These are phyloP conservation scores for Dorcus hopei DNA, from an alignment of 2,888 invertebrate genomes.

Conservation along the genomic window DNA sequence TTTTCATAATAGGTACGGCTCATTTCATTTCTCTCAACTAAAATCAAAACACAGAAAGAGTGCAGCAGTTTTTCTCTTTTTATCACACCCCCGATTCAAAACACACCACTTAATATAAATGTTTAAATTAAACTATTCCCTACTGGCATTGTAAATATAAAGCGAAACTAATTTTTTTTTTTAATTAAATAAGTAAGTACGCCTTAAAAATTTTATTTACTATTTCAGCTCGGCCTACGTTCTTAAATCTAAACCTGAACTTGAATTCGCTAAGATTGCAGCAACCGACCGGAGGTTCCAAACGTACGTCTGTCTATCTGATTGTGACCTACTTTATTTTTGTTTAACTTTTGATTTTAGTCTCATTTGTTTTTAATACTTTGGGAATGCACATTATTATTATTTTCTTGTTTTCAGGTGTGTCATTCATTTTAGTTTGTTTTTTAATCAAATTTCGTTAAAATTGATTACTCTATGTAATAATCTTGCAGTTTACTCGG, in stretches of 20 bases:
- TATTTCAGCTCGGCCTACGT: constrained; percentile 95
- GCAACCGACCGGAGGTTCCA: constrained; percentile 68
- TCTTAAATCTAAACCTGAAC: constrained; percentile 95
- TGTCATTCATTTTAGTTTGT: constrained; percentile 19
- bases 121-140: too few relatives aligned
- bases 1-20: too few relatives aligned
- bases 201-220: constrained; percentile 25
- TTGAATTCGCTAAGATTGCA: constrained; percentile 87
- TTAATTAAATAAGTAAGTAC: too few relatives aligned
- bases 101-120: too few relatives aligned
- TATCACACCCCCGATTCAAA: too few relatives aligned
- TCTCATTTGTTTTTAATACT: too few relatives aligned
- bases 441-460: constrained; percentile 6
- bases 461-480: background rate
- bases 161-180: too few relatives aligned
- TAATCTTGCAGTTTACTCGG: constrained; percentile 34
- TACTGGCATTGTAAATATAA: too few relatives aligned
- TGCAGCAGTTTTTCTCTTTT: too few relatives aligned
- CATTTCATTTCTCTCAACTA: too few relatives aligned
- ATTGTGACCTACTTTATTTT: constrained; percentile 17
- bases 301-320: constrained; percentile 70
- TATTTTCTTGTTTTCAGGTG: constrained; percentile 19
- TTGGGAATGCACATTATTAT: constrained; percentile 7
- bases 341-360: constrained; percentile 16
- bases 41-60: too few relatives aligned